A percentile compares a stretch with the other conserved stretches of the same genome.
Evolutionary conservation across 2,113 vertebrate species (phyloP).

Genomic region (Setophaga kirtlandii): DNA sequence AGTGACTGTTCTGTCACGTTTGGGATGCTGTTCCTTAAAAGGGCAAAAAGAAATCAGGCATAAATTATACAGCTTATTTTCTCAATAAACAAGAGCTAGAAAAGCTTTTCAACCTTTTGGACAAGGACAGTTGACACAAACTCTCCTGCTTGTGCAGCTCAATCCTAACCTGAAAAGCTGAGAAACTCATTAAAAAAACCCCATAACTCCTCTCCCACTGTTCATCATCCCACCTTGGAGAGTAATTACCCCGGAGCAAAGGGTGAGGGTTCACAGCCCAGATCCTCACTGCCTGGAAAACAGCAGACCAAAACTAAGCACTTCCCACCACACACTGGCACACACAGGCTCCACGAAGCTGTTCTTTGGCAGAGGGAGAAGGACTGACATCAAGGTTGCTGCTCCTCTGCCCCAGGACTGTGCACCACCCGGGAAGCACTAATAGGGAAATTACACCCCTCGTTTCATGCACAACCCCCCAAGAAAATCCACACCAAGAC

Average conservation of each 20-base stretch:
- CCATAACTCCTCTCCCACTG: neutral
- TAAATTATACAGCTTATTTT: neutral
- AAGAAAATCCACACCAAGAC: neutral
- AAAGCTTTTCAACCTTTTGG: neutral
- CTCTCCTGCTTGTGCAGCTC: neutral
- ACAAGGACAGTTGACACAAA: neutral
- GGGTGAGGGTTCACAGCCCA: neutral
- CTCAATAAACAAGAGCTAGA: neutral
- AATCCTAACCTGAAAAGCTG: neutral
- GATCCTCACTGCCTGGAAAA: neutral
- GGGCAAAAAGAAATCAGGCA: neutral
- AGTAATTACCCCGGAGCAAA: neutral
- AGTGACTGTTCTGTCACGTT: constrained; percentile 79
- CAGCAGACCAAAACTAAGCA: neutral
- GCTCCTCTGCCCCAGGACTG: neutral
- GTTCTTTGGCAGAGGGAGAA: neutral
- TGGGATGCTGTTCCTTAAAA: constrained; percentile 80
- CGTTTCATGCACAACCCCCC: neutral
- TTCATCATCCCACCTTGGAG: neutral
- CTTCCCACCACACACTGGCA: rapidly evolving
- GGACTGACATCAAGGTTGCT: neutral
- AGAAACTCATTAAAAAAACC: neutral
- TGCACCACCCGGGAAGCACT: rapidly evolving
- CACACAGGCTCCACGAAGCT: rapidly evolving
- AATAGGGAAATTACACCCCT: neutral